Conservation (phyloP, 2,113 vertebrate species). For the Nothoprocta pentlandii region DNA sequence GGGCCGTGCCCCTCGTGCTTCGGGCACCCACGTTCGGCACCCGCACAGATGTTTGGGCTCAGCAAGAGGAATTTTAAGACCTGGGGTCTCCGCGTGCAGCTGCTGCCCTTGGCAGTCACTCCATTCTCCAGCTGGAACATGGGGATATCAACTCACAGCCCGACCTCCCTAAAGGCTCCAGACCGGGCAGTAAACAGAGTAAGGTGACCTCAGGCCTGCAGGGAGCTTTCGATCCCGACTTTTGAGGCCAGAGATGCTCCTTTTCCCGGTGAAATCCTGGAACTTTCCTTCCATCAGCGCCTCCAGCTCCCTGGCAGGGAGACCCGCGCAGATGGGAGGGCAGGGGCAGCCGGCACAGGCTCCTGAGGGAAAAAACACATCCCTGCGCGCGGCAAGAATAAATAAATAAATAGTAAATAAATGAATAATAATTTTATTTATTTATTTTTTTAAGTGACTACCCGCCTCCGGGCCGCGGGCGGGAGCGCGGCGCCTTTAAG, state of each 20-base stretch:
- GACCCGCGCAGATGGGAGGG: no score
- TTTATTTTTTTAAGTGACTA: no score
- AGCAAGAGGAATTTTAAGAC: constrained; percentile 50
- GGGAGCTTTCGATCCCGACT: no score
- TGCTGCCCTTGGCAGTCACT: constrained; percentile 26
- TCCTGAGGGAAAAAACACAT: no score
- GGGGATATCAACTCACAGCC: background rate
- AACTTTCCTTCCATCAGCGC: no score
- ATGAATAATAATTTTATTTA: no score
- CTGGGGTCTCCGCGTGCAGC: constrained; percentile 36
- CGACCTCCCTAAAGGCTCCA: background rate
- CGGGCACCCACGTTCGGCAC: constrained; percentile 11
- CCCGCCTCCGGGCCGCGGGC: background rate
- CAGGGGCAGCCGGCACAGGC: no score
- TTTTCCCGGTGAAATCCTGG: no score
- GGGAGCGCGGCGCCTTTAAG: constrained; percentile 16
- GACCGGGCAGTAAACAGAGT: background rate
- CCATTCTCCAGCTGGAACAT: background rate
- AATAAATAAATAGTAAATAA: no score
- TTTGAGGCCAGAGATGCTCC: no score
- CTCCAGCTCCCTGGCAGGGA: no score
- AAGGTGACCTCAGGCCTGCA: background rate
- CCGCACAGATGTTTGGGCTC: constrained; percentile 42
- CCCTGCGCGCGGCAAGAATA: no score
- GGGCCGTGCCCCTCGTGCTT: constrained; percentile 50